Evolutionary conservation across 2,113 vertebrate species (phyloP).

Genomic region (Solea senegalensis): DNA sequence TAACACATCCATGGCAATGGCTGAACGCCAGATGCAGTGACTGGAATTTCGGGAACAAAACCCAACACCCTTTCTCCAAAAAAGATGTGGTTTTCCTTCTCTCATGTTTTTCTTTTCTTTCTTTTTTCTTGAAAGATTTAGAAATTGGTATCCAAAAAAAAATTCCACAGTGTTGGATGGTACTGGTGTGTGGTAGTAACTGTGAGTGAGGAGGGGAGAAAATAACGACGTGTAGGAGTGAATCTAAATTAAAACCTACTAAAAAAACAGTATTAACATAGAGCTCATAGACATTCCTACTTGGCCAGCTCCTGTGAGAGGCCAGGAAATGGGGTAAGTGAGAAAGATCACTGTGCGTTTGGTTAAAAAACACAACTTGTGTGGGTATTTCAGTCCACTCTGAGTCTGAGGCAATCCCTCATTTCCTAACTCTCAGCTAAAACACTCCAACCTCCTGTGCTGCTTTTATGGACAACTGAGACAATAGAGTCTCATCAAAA

Average conservation of each 20-base stretch:
- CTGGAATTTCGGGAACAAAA: constrained; percentile 55
- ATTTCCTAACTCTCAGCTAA: constrained; percentile 21
- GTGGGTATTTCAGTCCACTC: constrained; percentile 11
- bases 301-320: constrained; percentile 57
- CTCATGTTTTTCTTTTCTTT: neutral
- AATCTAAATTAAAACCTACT: constrained; percentile 52
- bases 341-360: constrained; percentile 47
- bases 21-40: constrained; percentile 28
- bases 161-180: neutral
- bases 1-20: constrained; percentile 29
- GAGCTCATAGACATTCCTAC: constrained; percentile 58
- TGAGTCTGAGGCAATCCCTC: constrained; percentile 5
- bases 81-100: constrained; percentile 44
- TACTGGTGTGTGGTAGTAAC: neutral
- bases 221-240: constrained; percentile 44
- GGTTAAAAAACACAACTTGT: constrained; percentile 31
- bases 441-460: constrained; percentile 34
- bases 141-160: neutral
- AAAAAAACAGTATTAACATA: constrained; percentile 52
- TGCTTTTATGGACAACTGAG: constrained; percentile 46
- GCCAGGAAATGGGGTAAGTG: constrained; percentile 62
- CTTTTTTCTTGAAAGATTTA: constrained; percentile 5
- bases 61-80: constrained; percentile 30
- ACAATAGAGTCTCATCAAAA: constrained; percentile 54
- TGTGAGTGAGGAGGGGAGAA: constrained; percentile 1